Conservation (phyloP, 2,113 vertebrate genomes). For the Scomber colias region DNA sequence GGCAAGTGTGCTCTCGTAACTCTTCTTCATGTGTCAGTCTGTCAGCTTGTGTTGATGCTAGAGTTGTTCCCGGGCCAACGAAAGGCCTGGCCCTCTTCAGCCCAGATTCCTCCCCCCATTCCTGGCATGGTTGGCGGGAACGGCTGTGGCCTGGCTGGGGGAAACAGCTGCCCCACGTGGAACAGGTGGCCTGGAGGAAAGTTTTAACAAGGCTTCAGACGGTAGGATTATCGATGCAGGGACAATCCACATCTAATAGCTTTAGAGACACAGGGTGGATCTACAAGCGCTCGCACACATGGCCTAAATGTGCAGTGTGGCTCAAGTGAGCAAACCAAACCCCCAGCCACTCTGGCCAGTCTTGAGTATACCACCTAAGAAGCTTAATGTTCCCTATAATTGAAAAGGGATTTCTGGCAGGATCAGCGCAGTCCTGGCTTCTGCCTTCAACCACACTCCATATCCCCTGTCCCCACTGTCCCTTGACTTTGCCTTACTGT, state of each 20-base stretch:
- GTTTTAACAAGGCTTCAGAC: slow-evolving; percentile 78
- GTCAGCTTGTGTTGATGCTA: slow-evolving; percentile 51
- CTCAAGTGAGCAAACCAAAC: slow-evolving; percentile 48
- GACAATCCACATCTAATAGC: slow-evolving; percentile 69
- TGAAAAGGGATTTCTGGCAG: slow-evolving; percentile 69
- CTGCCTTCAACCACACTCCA: slow-evolving; percentile 30
- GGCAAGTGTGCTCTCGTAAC: slow-evolving; percentile 40
- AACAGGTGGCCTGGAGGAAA: slow-evolving; percentile 80
- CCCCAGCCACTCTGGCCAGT: slow-evolving; percentile 41
- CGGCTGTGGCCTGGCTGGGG: slow-evolving; percentile 42
- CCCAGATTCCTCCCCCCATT: slow-evolving; percentile 25
- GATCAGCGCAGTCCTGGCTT: slow-evolving; percentile 35
- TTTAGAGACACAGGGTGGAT: slow-evolving; percentile 62
- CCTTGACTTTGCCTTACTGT: slow-evolving; percentile 31
- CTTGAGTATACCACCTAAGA: slow-evolving; percentile 64
- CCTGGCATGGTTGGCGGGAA: slow-evolving; percentile 41
- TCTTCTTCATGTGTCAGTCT: slow-evolving; percentile 43
- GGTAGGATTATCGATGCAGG: slow-evolving; percentile 69
- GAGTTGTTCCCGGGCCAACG: slow-evolving; percentile 35
- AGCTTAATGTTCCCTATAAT: slow-evolving; percentile 71
- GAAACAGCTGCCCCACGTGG: slow-evolving; percentile 75
- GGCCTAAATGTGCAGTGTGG: slow-evolving; percentile 41
- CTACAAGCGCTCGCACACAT: slow-evolving; percentile 41
- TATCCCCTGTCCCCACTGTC: slow-evolving; percentile 19
- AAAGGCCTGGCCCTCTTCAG: slow-evolving; percentile 11